Percentiles rank a stretch among this genome's conserved stretches.
These are phyloP conservation scores for Palythoa heliodiscus DNA, from an alignment of 92 coral and sea anemone species.

Conservation along the genomic window DNA sequence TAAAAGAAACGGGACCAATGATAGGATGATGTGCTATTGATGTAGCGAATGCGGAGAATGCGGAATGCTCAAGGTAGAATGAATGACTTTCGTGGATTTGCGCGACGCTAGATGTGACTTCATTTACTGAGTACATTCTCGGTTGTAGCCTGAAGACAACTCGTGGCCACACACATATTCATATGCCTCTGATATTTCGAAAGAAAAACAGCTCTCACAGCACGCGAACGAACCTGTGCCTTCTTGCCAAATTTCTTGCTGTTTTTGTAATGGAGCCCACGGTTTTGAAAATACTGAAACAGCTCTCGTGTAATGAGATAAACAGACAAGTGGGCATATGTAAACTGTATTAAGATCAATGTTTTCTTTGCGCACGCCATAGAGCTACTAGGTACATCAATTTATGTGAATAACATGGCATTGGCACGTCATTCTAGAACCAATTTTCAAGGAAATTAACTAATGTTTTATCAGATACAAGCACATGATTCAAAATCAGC, in stretches of 20 bases:
- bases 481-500: constrained; percentile 4
- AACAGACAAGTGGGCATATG: constrained; percentile 46
- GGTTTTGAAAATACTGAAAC: constrained; percentile 42
- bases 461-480: constrained; percentile 30
- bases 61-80: constrained; percentile 7
- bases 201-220: constrained; percentile 48
- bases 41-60: constrained; percentile 19
- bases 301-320: constrained; percentile 45
- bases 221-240: constrained; percentile 28
- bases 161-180: constrained; percentile 34
- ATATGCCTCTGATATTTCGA: constrained; percentile 18
- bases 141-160: background rate
- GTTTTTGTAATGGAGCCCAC: constrained; percentile 45
- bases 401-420: constrained; percentile 12
- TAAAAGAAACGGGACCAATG: background rate
- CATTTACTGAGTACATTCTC: background rate
- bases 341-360: constrained; percentile 46
- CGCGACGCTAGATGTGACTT: constrained; percentile 2
- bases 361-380: constrained; percentile 48
- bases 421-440: constrained; percentile 19
- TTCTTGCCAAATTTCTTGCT: constrained; percentile 43
- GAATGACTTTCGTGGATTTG: background rate
- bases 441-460: constrained; percentile 24
- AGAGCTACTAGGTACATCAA: background rate
- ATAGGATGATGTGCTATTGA: background rate